phyloP scores from a whole-genome alignment of 2,888 invertebrate species.

The Platynereis dumerilii region DNA sequence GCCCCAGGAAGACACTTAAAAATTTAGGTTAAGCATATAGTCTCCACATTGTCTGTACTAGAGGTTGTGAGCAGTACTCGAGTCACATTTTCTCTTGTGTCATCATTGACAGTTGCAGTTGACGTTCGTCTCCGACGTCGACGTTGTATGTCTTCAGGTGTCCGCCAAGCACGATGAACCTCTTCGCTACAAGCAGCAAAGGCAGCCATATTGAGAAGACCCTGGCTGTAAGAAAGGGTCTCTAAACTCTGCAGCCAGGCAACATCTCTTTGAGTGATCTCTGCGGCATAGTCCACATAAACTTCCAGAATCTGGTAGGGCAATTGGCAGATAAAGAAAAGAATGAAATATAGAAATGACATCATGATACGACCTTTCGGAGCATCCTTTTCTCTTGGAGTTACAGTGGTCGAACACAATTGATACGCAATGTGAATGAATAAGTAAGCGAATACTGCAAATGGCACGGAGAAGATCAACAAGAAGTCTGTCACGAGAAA shows the following conservation, averaged over 20 bases:
- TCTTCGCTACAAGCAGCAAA: slow-evolving; percentile 23
- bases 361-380: slow-evolving; percentile 14
- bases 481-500: slow-evolving; percentile 20
- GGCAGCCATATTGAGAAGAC: slow-evolving; percentile 23
- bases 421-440: slow-evolving; percentile 10
- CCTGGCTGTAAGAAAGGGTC: slow-evolving; percentile 24
- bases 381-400: background rate
- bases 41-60: too few relatives aligned
- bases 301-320: slow-evolving; percentile 23
- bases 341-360: slow-evolving; percentile 14
- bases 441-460: slow-evolving; percentile 8
- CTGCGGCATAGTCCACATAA: background rate
- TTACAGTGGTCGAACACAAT: background rate
- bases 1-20: too few relatives aligned
- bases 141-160: background rate
- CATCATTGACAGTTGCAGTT: too few relatives aligned
- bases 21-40: too few relatives aligned
- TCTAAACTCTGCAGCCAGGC: slow-evolving; percentile 11
- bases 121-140: too few relatives aligned
- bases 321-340: slow-evolving; percentile 29
- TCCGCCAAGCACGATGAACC: slow-evolving; percentile 6
- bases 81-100: too few relatives aligned
- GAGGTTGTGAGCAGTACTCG: too few relatives aligned
- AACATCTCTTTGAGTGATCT: slow-evolving; percentile 5
- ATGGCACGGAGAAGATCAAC: slow-evolving; percentile 25